phyloP scores from a whole-genome alignment of 1,140 invertebrate species.

The Drosophila parabipectinata region DNA sequence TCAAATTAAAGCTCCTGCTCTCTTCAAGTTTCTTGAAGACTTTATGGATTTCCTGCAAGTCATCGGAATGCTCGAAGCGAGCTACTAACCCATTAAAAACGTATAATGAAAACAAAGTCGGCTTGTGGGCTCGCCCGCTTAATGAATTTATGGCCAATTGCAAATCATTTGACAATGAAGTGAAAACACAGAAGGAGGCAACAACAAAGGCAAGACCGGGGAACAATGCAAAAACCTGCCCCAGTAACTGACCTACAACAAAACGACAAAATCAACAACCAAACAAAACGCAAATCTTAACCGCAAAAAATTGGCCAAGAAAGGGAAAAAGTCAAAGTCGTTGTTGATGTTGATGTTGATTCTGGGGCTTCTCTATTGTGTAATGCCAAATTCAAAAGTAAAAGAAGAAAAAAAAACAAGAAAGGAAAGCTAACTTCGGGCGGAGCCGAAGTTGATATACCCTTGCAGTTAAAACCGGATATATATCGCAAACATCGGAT shows the following conservation, averaged over 20 bases:
- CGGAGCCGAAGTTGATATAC: too few relatives aligned
- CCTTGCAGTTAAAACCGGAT: too few relatives aligned
- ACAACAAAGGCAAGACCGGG: constrained; percentile 10
- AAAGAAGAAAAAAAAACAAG: constrained; percentile 16
- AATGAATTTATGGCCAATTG: constrained; percentile 70
- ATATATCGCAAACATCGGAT: too few relatives aligned
- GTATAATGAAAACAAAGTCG: constrained; percentile 30
- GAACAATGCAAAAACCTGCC: constrained; percentile 59
- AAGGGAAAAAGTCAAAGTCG: constrained; percentile 43
- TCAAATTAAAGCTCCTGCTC: background rate
- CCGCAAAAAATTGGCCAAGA: constrained; percentile 54
- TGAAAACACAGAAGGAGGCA: constrained; percentile 35
- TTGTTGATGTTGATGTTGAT: constrained; percentile 33
- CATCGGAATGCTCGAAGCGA: constrained; percentile 20
- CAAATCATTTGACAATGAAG: constrained; percentile 64
- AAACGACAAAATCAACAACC: constrained; percentile 47
- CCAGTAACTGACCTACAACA: constrained; percentile 71
- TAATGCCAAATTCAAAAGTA: constrained; percentile 36
- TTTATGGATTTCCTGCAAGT: constrained; percentile 27
- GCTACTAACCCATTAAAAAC: constrained; percentile 52
- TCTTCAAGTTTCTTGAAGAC: background rate
- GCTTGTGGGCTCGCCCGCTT: constrained; percentile 31
- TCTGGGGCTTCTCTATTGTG: constrained; percentile 38
- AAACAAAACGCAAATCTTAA: constrained; percentile 52
- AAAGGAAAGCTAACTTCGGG: too few relatives aligned